phyloP scores from a whole-genome alignment of 2,888 invertebrate species.

The Noctua janthe region DNA sequence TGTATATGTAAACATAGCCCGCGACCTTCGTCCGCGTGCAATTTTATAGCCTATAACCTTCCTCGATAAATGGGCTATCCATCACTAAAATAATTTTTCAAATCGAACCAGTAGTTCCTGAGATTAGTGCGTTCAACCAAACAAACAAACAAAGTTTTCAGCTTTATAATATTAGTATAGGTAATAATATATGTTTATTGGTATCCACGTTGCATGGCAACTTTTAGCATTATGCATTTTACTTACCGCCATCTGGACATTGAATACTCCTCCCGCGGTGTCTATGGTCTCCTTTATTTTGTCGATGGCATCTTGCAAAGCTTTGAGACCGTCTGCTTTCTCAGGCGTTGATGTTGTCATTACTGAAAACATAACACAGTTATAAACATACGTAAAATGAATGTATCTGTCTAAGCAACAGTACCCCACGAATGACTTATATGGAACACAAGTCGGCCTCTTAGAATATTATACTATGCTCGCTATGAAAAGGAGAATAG shows the following conservation, averaged over 20 bases:
- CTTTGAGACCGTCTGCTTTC: conserved; percentile 97
- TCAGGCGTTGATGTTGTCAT: conserved; percentile 99
- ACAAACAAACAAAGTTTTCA: too few relatives aligned
- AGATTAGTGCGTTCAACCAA: too few relatives aligned
- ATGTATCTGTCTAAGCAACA: neutral
- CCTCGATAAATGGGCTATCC: too few relatives aligned
- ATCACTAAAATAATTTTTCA: too few relatives aligned
- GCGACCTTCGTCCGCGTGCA: too few relatives aligned
- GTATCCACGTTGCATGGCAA: too few relatives aligned
- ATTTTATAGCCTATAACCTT: too few relatives aligned
- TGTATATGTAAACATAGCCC: too few relatives aligned
- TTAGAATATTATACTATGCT: neutral
- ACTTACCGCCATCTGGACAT: conserved; percentile 97
- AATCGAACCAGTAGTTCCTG: too few relatives aligned
- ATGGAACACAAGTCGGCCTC: neutral
- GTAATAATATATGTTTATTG: too few relatives aligned
- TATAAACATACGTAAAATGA: neutral
- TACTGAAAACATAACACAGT: conserved; percentile 88
- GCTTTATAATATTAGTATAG: too few relatives aligned
- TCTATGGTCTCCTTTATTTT: conserved; percentile 96
- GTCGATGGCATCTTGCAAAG: conserved; percentile 96
- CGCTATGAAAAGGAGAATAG: neutral
- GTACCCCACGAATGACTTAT: neutral
- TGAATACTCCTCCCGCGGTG: conserved; percentile 97
- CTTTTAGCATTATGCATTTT: neutral